phyloP scores from a whole-genome alignment of 1,140 invertebrate genomes.

The Caenorhabditis briggsae region DNA sequence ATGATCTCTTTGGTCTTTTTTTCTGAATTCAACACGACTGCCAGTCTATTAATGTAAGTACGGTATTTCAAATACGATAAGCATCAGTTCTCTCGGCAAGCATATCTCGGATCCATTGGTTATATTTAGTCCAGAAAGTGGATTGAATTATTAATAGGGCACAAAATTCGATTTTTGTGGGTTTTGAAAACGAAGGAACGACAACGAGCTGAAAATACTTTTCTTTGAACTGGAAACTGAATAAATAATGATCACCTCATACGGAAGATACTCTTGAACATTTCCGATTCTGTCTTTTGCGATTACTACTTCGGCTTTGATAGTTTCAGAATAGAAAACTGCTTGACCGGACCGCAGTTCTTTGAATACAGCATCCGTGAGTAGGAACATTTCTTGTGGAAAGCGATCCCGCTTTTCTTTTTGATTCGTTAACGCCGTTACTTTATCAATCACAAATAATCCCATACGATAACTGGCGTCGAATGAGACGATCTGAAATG shows the following conservation, averaged over 20 bases:
- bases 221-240: no score
- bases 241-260: no score
- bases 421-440: background rate
- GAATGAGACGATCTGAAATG: conserved; percentile 5
- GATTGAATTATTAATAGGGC: background rate
- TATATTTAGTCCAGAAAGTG: background rate
- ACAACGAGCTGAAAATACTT: background rate
- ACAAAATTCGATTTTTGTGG: background rate
- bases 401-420: background rate
- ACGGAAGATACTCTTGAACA: no score
- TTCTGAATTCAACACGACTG: no score
- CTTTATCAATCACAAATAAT: background rate
- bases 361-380: background rate
- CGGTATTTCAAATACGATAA: background rate
- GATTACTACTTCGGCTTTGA: background rate
- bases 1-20: no score
- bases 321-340: background rate
- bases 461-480: background rate
- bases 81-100: background rate
- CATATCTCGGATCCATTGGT: background rate
- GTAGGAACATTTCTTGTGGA: background rate
- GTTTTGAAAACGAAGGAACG: background rate
- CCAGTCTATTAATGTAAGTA: no score
- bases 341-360: background rate
- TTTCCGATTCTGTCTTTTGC: no score